Conservation (phyloP, 2,888 invertebrate genomes). For the Tetragonula carbonaria region DNA sequence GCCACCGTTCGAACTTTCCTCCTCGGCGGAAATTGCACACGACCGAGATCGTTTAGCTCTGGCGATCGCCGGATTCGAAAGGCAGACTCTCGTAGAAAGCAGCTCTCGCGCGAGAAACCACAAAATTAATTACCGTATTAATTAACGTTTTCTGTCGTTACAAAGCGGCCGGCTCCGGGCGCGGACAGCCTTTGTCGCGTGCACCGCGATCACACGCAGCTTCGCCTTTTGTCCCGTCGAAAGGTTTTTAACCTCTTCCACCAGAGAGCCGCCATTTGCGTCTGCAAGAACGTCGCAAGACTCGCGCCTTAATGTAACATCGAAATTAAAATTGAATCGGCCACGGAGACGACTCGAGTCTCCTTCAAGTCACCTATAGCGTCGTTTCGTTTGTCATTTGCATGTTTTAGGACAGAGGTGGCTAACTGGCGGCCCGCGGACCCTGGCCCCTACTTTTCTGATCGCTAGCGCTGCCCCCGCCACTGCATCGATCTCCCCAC, state of each 20-base stretch:
- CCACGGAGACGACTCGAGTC: too few species aligned
- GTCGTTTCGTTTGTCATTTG: too few species aligned
- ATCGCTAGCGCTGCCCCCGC: too few species aligned
- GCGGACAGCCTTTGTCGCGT: conserved; percentile 50
- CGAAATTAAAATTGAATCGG: too few species aligned
- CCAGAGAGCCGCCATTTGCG: conserved; percentile 5
- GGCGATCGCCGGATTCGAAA: neutral
- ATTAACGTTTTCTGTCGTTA: conserved; percentile 58
- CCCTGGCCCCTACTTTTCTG: too few species aligned
- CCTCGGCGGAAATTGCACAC: neutral
- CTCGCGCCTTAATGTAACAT: too few species aligned
- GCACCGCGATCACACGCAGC: conserved; percentile 15
- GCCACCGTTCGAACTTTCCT: neutral
- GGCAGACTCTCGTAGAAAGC: neutral
- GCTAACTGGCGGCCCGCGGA: too few species aligned
- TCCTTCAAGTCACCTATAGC: too few species aligned
- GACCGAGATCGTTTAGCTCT: neutral
- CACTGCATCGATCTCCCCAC: too few species aligned
- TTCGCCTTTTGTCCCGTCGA: conserved; percentile 21
- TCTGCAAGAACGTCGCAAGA: neutral
- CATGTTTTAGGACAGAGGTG: too few species aligned
- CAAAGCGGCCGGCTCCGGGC: conserved; percentile 47
- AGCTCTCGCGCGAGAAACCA: conserved; percentile 12
- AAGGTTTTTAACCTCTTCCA: conserved; percentile 43
- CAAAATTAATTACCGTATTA: conserved; percentile 67